A percentile compares a stretch with the other conserved stretches of the same genome.
Evolutionary conservation across 1,140 invertebrate species (phyloP).

Genomic region (Saccostrea echinata): DNA sequence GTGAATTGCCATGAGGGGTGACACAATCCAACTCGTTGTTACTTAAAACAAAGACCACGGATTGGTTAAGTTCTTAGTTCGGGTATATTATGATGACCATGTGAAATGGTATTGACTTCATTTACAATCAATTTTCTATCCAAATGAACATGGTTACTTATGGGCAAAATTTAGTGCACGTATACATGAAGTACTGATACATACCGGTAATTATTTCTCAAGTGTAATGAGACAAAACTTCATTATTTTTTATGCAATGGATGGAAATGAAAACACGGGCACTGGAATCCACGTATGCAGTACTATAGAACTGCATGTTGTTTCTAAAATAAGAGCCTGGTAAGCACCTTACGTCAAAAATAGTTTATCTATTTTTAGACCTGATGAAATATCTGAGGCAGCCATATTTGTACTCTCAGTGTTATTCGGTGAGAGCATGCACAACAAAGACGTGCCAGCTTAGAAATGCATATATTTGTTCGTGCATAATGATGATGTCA

Average conservation of each 20-base stretch:
- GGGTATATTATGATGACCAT: neutral
- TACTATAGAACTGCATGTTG: neutral
- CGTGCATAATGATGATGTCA: no score
- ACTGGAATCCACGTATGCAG: no score
- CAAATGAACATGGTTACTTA: no score
- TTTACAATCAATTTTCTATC: no score
- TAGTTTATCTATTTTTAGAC: conserved; percentile 7
- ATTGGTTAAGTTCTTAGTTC: neutral
- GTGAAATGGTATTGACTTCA: neutral
- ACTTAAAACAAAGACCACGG: neutral
- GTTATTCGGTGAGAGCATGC: no score
- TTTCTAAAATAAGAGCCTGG: neutral
- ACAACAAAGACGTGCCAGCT: no score
- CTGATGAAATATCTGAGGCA: neutral
- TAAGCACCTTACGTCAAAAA: neutral
- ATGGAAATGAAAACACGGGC: no score
- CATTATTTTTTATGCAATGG: no score
- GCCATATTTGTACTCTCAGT: no score
- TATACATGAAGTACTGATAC: neutral
- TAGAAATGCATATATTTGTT: no score
- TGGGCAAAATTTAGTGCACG: neutral
- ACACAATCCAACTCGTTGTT: neutral
- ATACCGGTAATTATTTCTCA: neutral
- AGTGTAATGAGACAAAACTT: neutral
- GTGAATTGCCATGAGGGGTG: neutral